Evolutionary conservation across 2,113 vertebrate genomes (phyloP).

Genomic region (Mystacornis crossleyi): DNA sequence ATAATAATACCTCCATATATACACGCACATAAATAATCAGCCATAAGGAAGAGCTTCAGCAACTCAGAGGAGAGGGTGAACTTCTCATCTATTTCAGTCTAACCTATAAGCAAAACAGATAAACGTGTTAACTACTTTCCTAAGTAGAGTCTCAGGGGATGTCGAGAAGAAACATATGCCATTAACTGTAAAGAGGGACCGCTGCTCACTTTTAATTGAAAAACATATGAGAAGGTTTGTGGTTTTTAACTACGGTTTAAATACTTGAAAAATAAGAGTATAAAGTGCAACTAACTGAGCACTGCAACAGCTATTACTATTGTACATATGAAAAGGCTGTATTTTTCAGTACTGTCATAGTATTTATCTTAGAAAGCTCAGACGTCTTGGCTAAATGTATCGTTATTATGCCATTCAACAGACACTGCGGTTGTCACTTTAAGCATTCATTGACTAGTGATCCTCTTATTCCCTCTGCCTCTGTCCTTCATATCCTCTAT

Average conservation of each 20-base stretch:
- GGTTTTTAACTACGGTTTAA: background rate
- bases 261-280: background rate
- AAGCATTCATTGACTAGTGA: background rate
- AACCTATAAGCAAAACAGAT: slow-evolving; percentile 3
- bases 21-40: background rate
- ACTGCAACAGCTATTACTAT: background rate
- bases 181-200: background rate
- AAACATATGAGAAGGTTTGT: background rate
- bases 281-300: background rate
- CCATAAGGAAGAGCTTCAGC: background rate
- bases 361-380: background rate
- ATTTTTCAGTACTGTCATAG: background rate
- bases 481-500: background rate
- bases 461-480: background rate
- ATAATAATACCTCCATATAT: background rate
- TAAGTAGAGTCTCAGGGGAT: background rate
- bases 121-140: background rate
- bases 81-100: background rate
- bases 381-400: background rate
- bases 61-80: background rate
- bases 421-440: background rate
- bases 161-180: background rate
- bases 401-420: background rate
- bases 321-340: background rate
- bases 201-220: slow-evolving; percentile 3